Evolutionary conservation across 92 coral and sea anemone species (phyloP).

Genomic region (Phenganax marumi): DNA sequence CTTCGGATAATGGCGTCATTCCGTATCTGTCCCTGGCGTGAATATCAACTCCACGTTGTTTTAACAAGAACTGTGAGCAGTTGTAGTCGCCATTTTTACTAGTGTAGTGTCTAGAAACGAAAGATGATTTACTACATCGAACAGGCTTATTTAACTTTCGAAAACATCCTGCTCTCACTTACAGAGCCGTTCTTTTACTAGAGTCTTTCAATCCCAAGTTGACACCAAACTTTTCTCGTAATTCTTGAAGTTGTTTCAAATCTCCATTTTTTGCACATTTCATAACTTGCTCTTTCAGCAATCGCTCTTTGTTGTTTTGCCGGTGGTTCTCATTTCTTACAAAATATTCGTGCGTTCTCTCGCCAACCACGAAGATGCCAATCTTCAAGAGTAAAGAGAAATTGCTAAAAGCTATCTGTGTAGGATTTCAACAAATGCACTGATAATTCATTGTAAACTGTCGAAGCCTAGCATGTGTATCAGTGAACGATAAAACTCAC

Average conservation of each 20-base stretch:
- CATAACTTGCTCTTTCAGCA: constrained; percentile 56
- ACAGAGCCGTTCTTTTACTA: constrained; percentile 85
- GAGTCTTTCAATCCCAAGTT: constrained; percentile 69
- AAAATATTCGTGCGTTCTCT: constrained; percentile 30
- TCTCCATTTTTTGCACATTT: constrained; percentile 67
- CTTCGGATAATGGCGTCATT: constrained; percentile 79
- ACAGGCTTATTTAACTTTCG: background rate
- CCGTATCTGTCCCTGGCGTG: constrained; percentile 93
- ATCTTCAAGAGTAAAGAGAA: constrained; percentile 7
- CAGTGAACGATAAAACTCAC: constrained; percentile 50
- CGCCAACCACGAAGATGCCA: constrained; percentile 29
- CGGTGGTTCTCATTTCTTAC: background rate
- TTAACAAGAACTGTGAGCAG: constrained; percentile 76
- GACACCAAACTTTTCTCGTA: constrained; percentile 48
- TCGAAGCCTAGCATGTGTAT: background rate
- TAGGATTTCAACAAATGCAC: background rate
- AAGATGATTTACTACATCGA: background rate
- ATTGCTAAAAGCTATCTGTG: background rate
- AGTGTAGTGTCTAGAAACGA: constrained; percentile 65
- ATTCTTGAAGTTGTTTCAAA: constrained; percentile 58
- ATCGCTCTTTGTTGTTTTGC: constrained; percentile 34
- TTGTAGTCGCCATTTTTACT: constrained; percentile 66
- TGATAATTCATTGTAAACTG: no score
- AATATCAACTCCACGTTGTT: constrained; percentile 80
- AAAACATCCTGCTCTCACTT: constrained; percentile 37